Percentiles rank a stretch among this genome's conserved stretches.
These are phyloP conservation scores for Parotocinclus haroldoi DNA, from an alignment of 2,797 vertebrate species.

Conservation along the genomic window DNA sequence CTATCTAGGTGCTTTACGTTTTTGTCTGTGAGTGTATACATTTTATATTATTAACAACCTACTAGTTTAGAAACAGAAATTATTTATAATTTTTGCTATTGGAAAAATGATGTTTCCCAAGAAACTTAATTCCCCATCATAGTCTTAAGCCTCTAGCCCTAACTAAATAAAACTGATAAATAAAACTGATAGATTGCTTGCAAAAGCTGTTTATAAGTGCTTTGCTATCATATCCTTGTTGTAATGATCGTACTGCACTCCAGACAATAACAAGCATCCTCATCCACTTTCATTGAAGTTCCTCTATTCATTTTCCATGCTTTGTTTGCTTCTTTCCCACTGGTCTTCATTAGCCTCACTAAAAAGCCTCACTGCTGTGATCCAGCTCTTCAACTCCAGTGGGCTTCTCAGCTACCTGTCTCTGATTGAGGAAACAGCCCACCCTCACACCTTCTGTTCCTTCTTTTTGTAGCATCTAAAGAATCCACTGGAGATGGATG, in stretches of 20 bases:
- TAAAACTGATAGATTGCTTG: too few species aligned
- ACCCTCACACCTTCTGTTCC: constrained; percentile 29
- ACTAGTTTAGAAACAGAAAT: too few species aligned
- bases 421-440: constrained; percentile 31
- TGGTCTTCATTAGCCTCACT: constrained; percentile 45
- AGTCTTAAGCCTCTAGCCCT: too few species aligned
- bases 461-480: constrained; percentile 22
- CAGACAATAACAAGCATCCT: constrained; percentile 20
- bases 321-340: constrained; percentile 30
- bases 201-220: too few species aligned
- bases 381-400: constrained; percentile 27
- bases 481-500: constrained; percentile 29
- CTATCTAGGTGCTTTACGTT: too few species aligned
- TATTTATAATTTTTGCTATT: too few species aligned
- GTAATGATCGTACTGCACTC: neutral
- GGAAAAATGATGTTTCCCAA: too few species aligned
- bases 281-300: constrained; percentile 20
- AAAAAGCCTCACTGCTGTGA: constrained; percentile 28
- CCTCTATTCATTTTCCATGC: constrained; percentile 21
- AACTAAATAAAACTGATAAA: too few species aligned
- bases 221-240: too few species aligned
- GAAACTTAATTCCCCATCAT: too few species aligned
- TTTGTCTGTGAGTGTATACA: too few species aligned
- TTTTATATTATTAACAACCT: too few species aligned
- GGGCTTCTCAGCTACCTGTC: constrained; percentile 35